Evolutionary conservation across 2,797 vertebrate species (phyloP).

Genomic region (Notolabrus celidotus): DNA sequence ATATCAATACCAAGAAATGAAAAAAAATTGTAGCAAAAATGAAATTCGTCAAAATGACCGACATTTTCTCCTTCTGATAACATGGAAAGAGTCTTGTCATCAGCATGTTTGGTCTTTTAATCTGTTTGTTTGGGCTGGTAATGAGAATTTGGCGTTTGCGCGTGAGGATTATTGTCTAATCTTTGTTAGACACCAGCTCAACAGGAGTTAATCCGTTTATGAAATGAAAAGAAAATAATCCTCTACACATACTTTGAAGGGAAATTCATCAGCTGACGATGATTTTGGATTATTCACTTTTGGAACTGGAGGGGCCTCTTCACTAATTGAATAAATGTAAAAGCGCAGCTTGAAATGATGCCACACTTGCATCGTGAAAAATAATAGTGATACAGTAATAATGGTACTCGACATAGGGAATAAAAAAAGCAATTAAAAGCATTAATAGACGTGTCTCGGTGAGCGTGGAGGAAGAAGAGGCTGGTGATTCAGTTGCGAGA

Average conservation of each 20-base stretch:
- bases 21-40: too few relatives aligned
- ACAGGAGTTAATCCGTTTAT: conserved; percentile 62
- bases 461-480: conserved; percentile 49
- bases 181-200: conserved; percentile 55
- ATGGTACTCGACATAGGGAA: conserved; percentile 26
- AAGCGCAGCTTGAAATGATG: conserved; percentile 25
- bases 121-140: conserved; percentile 30
- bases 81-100: background rate
- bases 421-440: conserved; percentile 55
- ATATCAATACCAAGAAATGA: too few relatives aligned
- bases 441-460: conserved; percentile 34
- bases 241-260: conserved; percentile 19
- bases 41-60: too few relatives aligned
- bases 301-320: conserved; percentile 3
- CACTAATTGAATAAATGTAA: background rate
- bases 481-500: conserved; percentile 62
- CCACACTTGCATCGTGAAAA: conserved; percentile 2
- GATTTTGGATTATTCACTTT: conserved; percentile 9
- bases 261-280: conserved; percentile 34
- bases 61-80: background rate
- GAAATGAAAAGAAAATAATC: conserved; percentile 26
- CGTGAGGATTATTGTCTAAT: conserved; percentile 61
- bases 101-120: conserved; percentile 25
- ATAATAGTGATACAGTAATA: conserved; percentile 26
- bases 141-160: conserved; percentile 30